These are phyloP conservation scores for Pachyramphus minor DNA, from an alignment of 2,113 vertebrate genomes.

Conservation along the genomic window DNA sequence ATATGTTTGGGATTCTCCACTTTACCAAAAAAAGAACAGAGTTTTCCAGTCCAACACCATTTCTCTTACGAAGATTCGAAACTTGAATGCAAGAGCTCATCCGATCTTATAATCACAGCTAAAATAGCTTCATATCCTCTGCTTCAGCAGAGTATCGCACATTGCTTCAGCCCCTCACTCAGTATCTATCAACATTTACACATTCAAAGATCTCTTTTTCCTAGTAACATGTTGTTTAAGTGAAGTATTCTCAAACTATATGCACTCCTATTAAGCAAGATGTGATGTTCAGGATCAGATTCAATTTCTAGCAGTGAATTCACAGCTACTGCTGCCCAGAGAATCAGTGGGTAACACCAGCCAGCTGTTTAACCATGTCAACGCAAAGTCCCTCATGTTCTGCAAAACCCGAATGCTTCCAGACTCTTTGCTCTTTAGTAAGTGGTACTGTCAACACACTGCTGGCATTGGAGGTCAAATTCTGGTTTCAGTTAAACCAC, in stretches of 20 bases:
- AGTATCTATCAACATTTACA: background rate
- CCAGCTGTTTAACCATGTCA: background rate
- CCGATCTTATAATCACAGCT: rapidly evolving
- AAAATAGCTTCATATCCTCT: background rate
- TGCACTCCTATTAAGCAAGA: background rate
- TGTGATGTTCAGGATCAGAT: background rate
- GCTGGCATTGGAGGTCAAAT: background rate
- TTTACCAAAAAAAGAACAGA: background rate
- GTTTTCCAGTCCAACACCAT: background rate
- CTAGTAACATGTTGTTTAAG: background rate
- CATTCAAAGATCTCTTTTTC: background rate
- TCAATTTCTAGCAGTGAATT: background rate
- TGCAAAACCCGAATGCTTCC: background rate
- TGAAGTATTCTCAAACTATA: background rate
- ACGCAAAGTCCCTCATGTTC: background rate
- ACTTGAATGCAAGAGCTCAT: background rate
- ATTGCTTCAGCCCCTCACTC: background rate
- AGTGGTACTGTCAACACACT: background rate
- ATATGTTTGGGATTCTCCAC: background rate
- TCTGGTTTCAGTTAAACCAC: background rate
- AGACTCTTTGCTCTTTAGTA: background rate
- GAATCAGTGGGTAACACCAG: background rate
- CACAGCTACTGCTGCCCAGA: background rate
- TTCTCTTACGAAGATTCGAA: background rate
- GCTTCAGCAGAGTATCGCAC: background rate